These are phyloP conservation scores for Podarcis lilfordi DNA, from an alignment of 2,797 vertebrate genomes.

Conservation along the genomic window DNA sequence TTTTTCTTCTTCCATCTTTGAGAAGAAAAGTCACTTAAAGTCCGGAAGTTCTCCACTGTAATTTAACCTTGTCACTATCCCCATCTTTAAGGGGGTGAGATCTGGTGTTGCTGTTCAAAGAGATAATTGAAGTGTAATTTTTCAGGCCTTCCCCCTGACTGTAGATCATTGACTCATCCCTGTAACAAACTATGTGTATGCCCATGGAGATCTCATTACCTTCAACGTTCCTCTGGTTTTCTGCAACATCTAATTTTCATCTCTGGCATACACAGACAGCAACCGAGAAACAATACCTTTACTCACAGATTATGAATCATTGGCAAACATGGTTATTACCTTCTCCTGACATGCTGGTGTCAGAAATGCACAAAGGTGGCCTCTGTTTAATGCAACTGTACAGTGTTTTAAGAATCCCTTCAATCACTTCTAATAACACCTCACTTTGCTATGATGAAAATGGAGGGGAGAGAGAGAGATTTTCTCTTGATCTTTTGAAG, in stretches of 20 bases:
- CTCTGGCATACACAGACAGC: slow-evolving; percentile 54
- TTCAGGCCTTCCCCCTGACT: slow-evolving; percentile 55
- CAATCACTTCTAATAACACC: slow-evolving; percentile 48
- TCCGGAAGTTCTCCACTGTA: background rate
- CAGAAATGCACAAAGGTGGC: slow-evolving; percentile 46
- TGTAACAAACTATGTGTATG: slow-evolving; percentile 59
- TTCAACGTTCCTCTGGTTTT: slow-evolving; percentile 68
- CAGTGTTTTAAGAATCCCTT: slow-evolving; percentile 40
- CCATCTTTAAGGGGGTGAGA: slow-evolving; percentile 10
- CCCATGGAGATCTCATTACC: slow-evolving; percentile 69
- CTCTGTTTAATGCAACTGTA: slow-evolving; percentile 43
- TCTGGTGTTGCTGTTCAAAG: slow-evolving; percentile 46
- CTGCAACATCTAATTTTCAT: slow-evolving; percentile 75
- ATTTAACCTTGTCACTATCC: slow-evolving; percentile 4
- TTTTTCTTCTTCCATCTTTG: background rate
- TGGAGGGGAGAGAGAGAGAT: slow-evolving; percentile 25
- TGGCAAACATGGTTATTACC: slow-evolving; percentile 59
- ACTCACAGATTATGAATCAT: slow-evolving; percentile 48
- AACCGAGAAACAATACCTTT: slow-evolving; percentile 48
- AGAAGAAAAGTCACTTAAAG: slow-evolving; percentile 13
- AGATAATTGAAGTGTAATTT: slow-evolving; percentile 55
- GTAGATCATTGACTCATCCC: slow-evolving; percentile 70
- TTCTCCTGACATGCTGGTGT: slow-evolving; percentile 51
- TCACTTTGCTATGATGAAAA: slow-evolving; percentile 42
- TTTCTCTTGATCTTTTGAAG: slow-evolving; percentile 42